Evolutionary conservation across 2,888 invertebrate genomes (phyloP).

Genomic region (Nebria brevicollis): DNA sequence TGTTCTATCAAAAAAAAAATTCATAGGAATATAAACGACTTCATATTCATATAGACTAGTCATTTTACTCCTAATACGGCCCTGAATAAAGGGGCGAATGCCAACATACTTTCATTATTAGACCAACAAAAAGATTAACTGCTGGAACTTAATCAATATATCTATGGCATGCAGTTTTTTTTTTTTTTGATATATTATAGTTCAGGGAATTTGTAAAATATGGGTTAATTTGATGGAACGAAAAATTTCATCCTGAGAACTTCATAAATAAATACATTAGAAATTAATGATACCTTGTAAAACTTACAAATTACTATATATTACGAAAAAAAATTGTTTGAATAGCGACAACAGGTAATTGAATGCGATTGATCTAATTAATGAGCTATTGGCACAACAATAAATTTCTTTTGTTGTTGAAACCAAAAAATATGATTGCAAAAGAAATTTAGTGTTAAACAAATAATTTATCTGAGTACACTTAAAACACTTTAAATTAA

Average conservation of each 20-base stretch:
- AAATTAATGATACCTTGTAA: not conserved
- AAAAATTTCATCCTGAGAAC: not conserved
- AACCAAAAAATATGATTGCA: too few species aligned
- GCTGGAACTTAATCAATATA: not conserved
- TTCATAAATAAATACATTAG: not conserved
- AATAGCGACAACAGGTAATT: too few species aligned
- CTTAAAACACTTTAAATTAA: too few species aligned
- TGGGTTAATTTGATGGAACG: not conserved
- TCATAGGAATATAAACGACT: too few species aligned
- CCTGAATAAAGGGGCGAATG: not conserved
- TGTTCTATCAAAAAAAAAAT: too few species aligned
- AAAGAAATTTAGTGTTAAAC: too few species aligned
- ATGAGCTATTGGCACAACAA: too few species aligned
- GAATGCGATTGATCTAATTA: too few species aligned
- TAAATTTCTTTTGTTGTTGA: too few species aligned
- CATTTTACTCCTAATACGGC: not conserved
- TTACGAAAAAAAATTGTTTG: too few species aligned
- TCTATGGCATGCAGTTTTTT: not conserved
- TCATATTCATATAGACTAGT: not conserved
- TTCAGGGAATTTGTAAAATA: not conserved
- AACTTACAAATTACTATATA: too few species aligned
- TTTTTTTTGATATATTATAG: not conserved
- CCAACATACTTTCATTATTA: not conserved
- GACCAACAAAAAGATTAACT: conserved; percentile 1
- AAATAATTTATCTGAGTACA: too few species aligned